phyloP scores from a whole-genome alignment of 2,797 vertebrate genomes.

The Chelon auratus region DNA sequence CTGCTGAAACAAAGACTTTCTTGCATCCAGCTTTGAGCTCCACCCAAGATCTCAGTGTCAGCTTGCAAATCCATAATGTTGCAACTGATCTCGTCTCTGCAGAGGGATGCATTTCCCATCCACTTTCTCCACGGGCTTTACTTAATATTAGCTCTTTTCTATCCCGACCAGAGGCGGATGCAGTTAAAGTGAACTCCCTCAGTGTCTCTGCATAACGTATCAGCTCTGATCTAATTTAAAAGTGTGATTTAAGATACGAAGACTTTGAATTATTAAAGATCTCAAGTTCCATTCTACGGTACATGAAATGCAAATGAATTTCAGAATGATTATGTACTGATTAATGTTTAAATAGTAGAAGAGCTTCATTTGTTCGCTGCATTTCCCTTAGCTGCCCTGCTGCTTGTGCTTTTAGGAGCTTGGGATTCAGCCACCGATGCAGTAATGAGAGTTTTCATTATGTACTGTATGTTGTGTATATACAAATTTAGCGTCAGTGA shows the following conservation, averaged over 20 bases:
- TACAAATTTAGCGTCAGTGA: too few species aligned
- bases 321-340: background rate
- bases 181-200: background rate
- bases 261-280: background rate
- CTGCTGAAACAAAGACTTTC: too few species aligned
- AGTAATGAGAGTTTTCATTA: background rate
- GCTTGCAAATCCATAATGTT: constrained; percentile 36
- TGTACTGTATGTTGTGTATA: too few species aligned
- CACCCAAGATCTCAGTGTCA: constrained; percentile 15
- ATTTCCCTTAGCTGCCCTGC: background rate
- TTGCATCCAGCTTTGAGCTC: background rate
- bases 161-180: background rate
- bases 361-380: background rate
- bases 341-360: constrained; percentile 9
- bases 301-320: constrained; percentile 14
- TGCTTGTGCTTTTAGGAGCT: constrained; percentile 2
- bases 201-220: constrained; percentile 1
- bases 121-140: constrained; percentile 3
- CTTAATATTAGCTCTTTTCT: constrained; percentile 2
- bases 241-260: background rate
- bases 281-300: background rate
- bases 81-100: constrained; percentile 15
- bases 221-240: background rate
- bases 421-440: background rate
- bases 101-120: constrained; percentile 13